Percentiles rank a stretch among this genome's conserved stretches.
Evolutionary conservation across 2,797 vertebrate species (phyloP).

Genomic region (Poliocrania exsul): DNA sequence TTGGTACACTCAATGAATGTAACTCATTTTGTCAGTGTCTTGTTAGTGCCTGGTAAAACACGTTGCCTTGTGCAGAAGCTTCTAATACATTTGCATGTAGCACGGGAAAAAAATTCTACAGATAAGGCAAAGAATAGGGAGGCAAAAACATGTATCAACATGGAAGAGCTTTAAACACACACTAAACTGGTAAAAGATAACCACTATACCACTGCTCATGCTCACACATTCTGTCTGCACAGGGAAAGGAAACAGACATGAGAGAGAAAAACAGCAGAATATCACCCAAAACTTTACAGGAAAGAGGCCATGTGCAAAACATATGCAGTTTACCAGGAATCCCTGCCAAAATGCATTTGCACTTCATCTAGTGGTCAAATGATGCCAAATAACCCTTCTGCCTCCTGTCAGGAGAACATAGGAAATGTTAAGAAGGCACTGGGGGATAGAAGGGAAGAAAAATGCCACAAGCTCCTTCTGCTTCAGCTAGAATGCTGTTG

Average conservation of each 20-base stretch:
- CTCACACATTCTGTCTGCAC: not conserved
- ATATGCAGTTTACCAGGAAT: not conserved
- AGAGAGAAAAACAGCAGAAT: not conserved
- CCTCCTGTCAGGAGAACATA: not conserved
- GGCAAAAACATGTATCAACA: not conserved
- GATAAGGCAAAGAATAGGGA: not conserved
- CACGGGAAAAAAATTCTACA: not conserved
- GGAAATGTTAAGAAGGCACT: not conserved
- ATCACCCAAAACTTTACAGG: not conserved
- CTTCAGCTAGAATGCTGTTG: not conserved
- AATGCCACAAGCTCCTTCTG: not conserved
- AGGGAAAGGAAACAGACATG: not conserved
- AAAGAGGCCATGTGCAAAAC: not conserved
- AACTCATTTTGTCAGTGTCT: not conserved
- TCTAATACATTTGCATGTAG: not conserved
- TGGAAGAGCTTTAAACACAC: not conserved
- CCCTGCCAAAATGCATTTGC: slow-evolving; percentile 22
- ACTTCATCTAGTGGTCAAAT: not conserved
- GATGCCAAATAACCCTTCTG: slow-evolving; percentile 21
- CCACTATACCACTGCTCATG: not conserved
- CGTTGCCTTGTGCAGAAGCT: not conserved
- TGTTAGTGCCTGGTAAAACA: not conserved
- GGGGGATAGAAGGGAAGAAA: not conserved
- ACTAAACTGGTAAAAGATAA: not conserved
- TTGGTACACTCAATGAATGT: not conserved